phyloP scores from a whole-genome alignment of 2,888 invertebrate genomes.

The Tenodera sinensis region DNA sequence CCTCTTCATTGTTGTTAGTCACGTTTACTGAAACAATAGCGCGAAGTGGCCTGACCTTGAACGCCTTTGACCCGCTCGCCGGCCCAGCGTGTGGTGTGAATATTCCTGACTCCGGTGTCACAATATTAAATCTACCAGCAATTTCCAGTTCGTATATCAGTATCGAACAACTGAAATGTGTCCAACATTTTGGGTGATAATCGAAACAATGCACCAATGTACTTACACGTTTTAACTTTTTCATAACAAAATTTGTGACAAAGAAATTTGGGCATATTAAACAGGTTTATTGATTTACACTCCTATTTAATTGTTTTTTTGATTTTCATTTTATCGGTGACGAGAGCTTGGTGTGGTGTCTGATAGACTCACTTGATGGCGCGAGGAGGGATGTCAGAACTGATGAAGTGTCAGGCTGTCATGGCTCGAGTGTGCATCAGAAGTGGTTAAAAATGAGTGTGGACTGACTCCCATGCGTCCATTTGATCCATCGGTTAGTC shows the following conservation, averaged over 20 bases:
- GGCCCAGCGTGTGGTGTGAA: too few species aligned
- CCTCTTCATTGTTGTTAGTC: too few species aligned
- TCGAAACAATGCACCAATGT: too few species aligned
- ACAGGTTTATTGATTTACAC: background rate
- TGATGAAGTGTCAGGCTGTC: background rate
- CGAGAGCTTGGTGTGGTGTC: background rate
- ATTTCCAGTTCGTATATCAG: too few species aligned
- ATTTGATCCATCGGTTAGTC: background rate
- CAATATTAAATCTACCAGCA: too few species aligned
- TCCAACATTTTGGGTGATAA: too few species aligned
- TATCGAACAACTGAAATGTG: too few species aligned
- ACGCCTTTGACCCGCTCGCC: too few species aligned
- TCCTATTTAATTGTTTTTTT: background rate
- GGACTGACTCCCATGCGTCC: background rate
- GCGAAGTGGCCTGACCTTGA: too few species aligned
- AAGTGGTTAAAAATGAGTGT: background rate
- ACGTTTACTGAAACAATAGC: too few species aligned
- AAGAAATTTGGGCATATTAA: background rate
- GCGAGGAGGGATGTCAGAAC: background rate
- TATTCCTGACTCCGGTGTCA: too few species aligned
- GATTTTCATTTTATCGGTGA: background rate
- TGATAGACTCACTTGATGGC: background rate
- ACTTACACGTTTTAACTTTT: too few species aligned
- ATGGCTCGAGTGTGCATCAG: background rate
- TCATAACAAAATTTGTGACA: background rate